phyloP scores from a whole-genome alignment of 2,113 vertebrate genomes.

The Varanus salvator region DNA sequence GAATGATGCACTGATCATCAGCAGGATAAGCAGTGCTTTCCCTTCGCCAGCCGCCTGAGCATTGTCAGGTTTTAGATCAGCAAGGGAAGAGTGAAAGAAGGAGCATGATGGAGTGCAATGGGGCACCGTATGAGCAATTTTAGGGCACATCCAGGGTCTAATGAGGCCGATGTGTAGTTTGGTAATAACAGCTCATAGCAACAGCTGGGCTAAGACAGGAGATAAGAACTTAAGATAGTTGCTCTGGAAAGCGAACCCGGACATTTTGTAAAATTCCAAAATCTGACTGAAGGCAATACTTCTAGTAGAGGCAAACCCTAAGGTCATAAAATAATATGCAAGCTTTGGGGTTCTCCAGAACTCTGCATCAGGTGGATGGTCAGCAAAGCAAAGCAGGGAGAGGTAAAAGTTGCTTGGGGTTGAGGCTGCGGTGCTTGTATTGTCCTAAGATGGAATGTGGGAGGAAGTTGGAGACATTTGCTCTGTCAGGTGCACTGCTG shows the following conservation, averaged over 20 bases:
- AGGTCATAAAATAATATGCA: too few species aligned
- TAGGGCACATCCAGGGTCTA: not conserved
- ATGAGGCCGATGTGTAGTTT: not conserved
- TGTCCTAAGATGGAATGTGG: too few species aligned
- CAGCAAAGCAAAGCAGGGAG: too few species aligned
- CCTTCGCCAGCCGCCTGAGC: not conserved
- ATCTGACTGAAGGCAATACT: too few species aligned
- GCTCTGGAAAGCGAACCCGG: not conserved
- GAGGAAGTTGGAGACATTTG: too few species aligned
- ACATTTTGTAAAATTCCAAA: not conserved
- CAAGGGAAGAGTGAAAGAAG: not conserved
- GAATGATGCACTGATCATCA: constrained; percentile 23
- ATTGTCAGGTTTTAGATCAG: constrained; percentile 18
- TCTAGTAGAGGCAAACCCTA: too few species aligned
- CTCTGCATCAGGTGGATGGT: too few species aligned
- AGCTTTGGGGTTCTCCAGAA: too few species aligned
- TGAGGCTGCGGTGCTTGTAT: too few species aligned
- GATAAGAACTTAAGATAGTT: not conserved
- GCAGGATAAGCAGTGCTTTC: not conserved
- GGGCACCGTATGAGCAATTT: not conserved
- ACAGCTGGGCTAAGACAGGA: not conserved
- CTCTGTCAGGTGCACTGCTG: too few species aligned
- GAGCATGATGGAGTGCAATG: constrained; percentile 16
- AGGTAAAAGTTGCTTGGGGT: too few species aligned
- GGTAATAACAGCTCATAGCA: not conserved